phyloP scores from a whole-genome alignment of 2,113 vertebrate species.

The Indri indri region DNA sequence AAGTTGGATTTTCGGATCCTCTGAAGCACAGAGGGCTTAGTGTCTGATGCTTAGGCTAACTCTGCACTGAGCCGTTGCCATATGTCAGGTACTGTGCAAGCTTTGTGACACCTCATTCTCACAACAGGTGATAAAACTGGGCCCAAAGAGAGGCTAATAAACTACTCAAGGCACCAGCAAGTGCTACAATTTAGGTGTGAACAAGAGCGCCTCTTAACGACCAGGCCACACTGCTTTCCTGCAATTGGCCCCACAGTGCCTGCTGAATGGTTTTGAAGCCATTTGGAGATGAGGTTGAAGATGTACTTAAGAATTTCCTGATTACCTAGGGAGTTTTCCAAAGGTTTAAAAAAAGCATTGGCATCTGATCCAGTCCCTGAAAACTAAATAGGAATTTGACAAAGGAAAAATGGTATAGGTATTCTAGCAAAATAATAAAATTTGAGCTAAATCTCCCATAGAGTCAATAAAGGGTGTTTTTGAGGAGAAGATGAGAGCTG shows the following conservation, averaged over 20 bases:
- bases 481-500: neutral
- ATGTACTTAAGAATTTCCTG: neutral
- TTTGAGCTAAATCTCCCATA: neutral
- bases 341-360: neutral
- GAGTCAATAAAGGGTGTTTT: neutral
- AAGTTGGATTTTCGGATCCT: neutral
- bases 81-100: neutral
- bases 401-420: neutral
- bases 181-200: neutral
- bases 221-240: neutral
- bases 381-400: neutral
- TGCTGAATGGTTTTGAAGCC: neutral
- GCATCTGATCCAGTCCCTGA: neutral
- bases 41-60: neutral
- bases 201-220: neutral
- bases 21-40: neutral
- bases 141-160: neutral
- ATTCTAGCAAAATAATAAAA: neutral
- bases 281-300: slow-evolving; percentile 28
- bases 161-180: neutral
- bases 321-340: neutral
- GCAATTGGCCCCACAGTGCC: neutral
- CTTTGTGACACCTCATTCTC: neutral
- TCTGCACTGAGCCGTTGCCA: neutral
- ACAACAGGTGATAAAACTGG: neutral